These are phyloP conservation scores for Synchiropus splendidus DNA, from an alignment of 2,113 vertebrate species.

Conservation along the genomic window DNA sequence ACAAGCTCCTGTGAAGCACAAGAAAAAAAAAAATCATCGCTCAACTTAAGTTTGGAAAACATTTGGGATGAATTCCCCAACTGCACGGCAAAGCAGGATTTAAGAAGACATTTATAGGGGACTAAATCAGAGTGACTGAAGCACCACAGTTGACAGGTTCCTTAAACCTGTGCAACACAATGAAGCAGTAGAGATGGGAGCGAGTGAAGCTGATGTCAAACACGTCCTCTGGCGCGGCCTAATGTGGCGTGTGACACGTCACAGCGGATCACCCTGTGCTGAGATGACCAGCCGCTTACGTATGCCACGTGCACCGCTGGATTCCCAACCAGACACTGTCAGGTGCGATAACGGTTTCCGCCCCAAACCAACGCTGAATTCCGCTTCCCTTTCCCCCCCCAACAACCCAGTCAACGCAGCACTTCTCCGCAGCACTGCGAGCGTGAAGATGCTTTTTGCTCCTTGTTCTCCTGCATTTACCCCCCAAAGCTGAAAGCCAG, in stretches of 20 bases:
- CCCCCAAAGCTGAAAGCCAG: constrained; percentile 26
- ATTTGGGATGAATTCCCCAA: no score
- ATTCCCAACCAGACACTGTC: constrained; percentile 63
- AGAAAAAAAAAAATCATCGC: no score
- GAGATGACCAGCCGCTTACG: constrained; percentile 55
- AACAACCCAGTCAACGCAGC: constrained; percentile 24
- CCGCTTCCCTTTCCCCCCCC: constrained; percentile 39
- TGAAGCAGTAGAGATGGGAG: no score
- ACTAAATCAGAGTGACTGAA: background rate
- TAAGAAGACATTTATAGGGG: no score
- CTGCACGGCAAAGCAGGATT: no score
- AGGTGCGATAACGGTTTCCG: constrained; percentile 62
- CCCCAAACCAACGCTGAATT: constrained; percentile 55
- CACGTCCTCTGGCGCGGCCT: constrained; percentile 37
- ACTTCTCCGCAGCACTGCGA: constrained; percentile 21
- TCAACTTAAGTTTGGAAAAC: no score
- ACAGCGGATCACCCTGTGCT: constrained; percentile 53
- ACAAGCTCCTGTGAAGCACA: no score
- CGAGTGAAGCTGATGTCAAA: constrained; percentile 29
- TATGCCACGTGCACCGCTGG: constrained; percentile 51
- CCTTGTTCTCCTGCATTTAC: constrained; percentile 37
- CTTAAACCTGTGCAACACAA: constrained; percentile 8
- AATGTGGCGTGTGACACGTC: constrained; percentile 56
- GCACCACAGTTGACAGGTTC: constrained; percentile 8
- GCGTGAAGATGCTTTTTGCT: constrained; percentile 41